Evolutionary conservation across 2,888 invertebrate genomes (phyloP), one percentile per base, ranked within the genome.

Genomic region (Andrena bicolor): DNA sequence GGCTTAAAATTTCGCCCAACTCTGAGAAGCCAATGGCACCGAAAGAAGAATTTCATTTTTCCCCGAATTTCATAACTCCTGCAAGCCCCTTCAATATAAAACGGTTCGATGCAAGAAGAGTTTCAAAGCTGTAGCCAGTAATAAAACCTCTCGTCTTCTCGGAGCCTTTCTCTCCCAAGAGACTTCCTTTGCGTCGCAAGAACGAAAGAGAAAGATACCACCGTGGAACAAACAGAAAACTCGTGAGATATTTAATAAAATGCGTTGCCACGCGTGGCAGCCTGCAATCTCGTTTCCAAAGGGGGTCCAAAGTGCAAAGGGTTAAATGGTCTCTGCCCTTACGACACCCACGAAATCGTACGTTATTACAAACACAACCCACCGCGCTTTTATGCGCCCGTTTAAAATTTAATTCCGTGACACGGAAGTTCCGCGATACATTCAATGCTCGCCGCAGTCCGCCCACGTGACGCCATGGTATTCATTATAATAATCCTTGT

Each of bases 401-500:
- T 4, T 16, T 16, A 13, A 41, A 41, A 41, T 41, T 41, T 41
- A 75, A 71, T 68, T 64, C 70, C 70, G 35, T 10, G 16, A 30
- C 20, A 32, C 23, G 56, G 60, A 73, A 81, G 16, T 66, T 65
- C 16, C 20, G 49, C 72, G 74, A 81, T 26, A 16, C 30, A 78
- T 75, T 82, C 75, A 32, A 79, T 66, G 77, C 82, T 86, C 87
- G 86, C 85, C 85, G 76, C 28, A 76, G 58, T 74, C 77, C 71
- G 87, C 76, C 85, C 82, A 86, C 85, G 87, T 87, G 77, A 88
- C 66, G 66, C 30, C 56, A 61, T 65, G 56, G 51, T 78, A 61
- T 75, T 72, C 76, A 49, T 78, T 75, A 84, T 48, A 63, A 75
- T 61, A 72, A 83, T 61, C 61, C 23, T 51, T 13, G 30, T 75